Percentiles rank a stretch among this genome's conserved stretches.
These are phyloP conservation scores for Pomatorhinus ruficollis DNA, from an alignment of 2,113 vertebrate species.

Conservation along the genomic window DNA sequence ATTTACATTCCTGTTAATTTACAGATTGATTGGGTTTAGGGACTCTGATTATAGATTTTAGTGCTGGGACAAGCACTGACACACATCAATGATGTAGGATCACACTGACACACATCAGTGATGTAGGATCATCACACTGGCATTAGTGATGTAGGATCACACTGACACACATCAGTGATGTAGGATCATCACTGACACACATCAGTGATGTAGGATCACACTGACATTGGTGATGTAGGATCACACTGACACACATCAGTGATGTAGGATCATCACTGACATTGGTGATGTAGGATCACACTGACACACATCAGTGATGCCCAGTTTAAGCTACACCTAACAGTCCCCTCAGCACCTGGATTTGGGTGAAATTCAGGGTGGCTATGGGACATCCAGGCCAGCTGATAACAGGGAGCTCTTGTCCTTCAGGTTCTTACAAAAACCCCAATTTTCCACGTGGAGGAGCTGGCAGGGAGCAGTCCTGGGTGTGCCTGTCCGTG, in stretches of 20 bases:
- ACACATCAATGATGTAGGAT: background rate
- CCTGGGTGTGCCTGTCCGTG: rapidly evolving
- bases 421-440: background rate
- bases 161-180: no score
- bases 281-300: no score
- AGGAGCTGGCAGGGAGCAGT: background rate
- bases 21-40: background rate
- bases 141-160: no score
- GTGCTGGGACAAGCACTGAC: background rate
- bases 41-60: background rate
- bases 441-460: background rate
- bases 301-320: background rate
- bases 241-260: no score
- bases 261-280: background rate
- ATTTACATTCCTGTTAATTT: background rate
- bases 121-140: no score
- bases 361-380: background rate
- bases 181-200: background rate
- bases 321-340: background rate
- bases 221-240: no score
- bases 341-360: background rate
- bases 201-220: no score
- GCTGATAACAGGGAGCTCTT: background rate
- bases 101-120: background rate
- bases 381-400: background rate